Evolutionary conservation across 2,797 vertebrate genomes (phyloP).

Genomic region (Lacerta viridis): DNA sequence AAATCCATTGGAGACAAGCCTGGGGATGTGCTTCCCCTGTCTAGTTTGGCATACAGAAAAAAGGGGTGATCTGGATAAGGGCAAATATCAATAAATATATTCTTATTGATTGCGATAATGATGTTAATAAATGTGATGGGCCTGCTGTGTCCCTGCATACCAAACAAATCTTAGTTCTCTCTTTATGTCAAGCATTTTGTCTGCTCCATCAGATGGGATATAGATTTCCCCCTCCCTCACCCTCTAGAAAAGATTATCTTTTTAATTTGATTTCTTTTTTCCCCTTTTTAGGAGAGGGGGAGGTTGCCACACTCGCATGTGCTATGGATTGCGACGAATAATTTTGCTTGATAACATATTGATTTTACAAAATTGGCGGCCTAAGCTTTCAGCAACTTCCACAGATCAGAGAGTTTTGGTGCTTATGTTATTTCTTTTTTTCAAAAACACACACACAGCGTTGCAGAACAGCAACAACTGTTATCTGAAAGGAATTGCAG

Average conservation of each 20-base stretch:
- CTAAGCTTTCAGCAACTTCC: conserved; percentile 14
- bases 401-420: conserved; percentile 18
- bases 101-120: too few relatives aligned
- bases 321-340: conserved; percentile 9
- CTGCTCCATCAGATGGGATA: conserved; percentile 1
- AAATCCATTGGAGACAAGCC: too few relatives aligned
- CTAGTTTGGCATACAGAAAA: too few relatives aligned
- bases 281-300: neutral
- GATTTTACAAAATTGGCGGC: conserved; percentile 29
- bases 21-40: too few relatives aligned
- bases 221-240: neutral
- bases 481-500: conserved; percentile 24
- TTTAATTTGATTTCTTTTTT: conserved; percentile 29
- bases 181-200: neutral
- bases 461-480: neutral
- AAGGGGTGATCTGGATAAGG: too few relatives aligned
- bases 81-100: neutral
- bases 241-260: conserved; percentile 14
- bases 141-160: neutral
- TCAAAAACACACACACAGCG: neutral
- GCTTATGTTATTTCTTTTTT: neutral
- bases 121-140: too few relatives aligned
- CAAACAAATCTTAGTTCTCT: fast-evolving
- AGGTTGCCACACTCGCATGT: neutral
- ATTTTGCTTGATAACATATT: conserved; percentile 35